Base-by-base conservation (phyloP, 2,888 invertebrate species). In the Cryptocephalus moraei region DNA sequence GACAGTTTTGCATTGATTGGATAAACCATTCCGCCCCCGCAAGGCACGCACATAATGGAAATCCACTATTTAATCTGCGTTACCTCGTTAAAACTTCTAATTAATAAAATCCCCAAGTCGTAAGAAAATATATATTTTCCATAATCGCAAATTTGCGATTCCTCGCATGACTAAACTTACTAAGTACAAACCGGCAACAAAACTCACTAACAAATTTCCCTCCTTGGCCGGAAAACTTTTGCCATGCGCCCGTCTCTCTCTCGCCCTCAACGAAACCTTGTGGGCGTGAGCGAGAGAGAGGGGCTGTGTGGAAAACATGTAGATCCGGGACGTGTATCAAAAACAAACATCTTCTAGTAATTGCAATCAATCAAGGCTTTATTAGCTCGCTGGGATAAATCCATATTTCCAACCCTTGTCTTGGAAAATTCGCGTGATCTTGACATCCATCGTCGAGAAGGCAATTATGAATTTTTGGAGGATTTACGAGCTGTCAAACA, bases 341-440 rank as follows among this genome's bases (percentile, higher is more conserved):
- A 66, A 67, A 67, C 67, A 68, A 69, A 68, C 68, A 67, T 68
- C 65, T 65, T 65, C 62, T 64, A 67, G 65, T 68, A 69, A 69
- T 69, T 68, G 68, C 67, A 66, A 69, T 69, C 69, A 69, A 69
- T 69, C 69, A 69, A 69, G 63, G 52, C 50, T 48, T 56, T 56
- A 53, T 55, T 53, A 55, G 48, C 49, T 22, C 13, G 45, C 39
- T 46, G 45, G 47, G 49, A 52, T 52, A 52, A 46, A 55, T 53
- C 51, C 51, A 46, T 48, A 55, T 53, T 55, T 49, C 49, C 45
- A 49, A 51, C 49, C 50, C 48, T 45, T 50, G 49, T 50, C 48
- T 52, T 33, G 48, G 41, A 31, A 45, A 48, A 47, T 33, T 46
- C 50, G 43, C 48, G 46, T 49, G 48, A 48, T 46, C 48, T 46